phyloP scores from a whole-genome alignment of 1,140 invertebrate species.

The Himalopsyche phryganea region DNA sequence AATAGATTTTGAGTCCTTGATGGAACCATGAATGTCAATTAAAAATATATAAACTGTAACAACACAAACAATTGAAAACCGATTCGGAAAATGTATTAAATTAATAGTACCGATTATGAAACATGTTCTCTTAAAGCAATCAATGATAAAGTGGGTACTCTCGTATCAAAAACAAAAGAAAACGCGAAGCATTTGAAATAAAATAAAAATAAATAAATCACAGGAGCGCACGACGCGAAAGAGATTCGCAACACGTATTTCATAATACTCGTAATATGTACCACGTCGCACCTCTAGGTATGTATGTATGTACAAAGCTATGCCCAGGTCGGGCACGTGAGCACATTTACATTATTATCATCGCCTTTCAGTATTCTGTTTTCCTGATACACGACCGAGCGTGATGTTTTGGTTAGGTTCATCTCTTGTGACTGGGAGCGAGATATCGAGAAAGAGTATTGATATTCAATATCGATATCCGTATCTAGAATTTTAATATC shows the following conservation, averaged over 20 bases:
- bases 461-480: no score
- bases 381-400: constrained; percentile 31
- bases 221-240: constrained; percentile 17
- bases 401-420: constrained; percentile 30
- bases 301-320: constrained; percentile 13
- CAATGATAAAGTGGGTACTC: no score
- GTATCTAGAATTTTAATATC: no score
- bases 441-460: no score
- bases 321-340: constrained; percentile 32
- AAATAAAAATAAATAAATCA: constrained; percentile 33
- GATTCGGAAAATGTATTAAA: no score
- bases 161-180: constrained; percentile 3
- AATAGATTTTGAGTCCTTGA: no score
- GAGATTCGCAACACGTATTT: constrained; percentile 34
- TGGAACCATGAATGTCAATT: no score
- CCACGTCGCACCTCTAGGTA: constrained; percentile 18
- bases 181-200: constrained; percentile 17
- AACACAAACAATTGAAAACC: no score
- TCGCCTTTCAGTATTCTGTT: constrained; percentile 32
- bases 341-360: constrained; percentile 35
- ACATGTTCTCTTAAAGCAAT: no score
- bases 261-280: constrained; percentile 34
- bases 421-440: constrained; percentile 2
- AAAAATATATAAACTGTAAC: no score
- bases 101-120: no score